Evolutionary conservation across 1,140 invertebrate genomes (phyloP).

Genomic region (Semibalanus balanoides): DNA sequence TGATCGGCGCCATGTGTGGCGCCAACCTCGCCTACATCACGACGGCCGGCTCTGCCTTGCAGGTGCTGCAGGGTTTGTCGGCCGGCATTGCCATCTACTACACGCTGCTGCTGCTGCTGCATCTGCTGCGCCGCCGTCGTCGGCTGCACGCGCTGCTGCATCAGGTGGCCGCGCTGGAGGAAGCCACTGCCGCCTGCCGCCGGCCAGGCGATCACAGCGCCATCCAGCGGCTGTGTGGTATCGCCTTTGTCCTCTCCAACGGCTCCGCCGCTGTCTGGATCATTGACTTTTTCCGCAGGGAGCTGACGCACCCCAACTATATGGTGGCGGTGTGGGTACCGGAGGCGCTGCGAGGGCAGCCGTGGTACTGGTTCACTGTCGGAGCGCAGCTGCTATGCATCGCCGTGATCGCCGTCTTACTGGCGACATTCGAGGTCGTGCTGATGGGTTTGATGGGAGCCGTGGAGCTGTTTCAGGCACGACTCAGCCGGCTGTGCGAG

Average conservation of each 20-base stretch:
- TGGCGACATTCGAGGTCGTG: too few species aligned
- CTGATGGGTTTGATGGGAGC: too few species aligned
- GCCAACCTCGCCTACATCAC: background rate
- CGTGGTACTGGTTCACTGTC: background rate
- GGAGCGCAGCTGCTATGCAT: background rate
- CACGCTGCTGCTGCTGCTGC: background rate
- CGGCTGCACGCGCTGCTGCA: background rate
- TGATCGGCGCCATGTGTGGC: background rate
- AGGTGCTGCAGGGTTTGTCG: background rate
- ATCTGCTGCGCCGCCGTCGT: background rate
- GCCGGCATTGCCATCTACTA: background rate
- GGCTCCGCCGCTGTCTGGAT: background rate
- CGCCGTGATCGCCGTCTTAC: too few species aligned
- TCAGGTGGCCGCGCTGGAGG: background rate
- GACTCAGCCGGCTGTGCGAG: too few species aligned
- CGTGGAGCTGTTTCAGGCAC: too few species aligned
- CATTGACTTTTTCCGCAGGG: background rate
- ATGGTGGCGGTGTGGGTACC: background rate
- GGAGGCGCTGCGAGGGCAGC: background rate
- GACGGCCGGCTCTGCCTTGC: too few species aligned
- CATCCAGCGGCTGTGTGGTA: background rate
- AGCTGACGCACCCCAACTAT: background rate
- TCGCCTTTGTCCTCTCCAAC: background rate
- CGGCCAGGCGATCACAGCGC: background rate
- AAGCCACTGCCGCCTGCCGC: background rate